Evolutionary conservation across 1,140 invertebrate species (phyloP).

Genomic region (Drosophila athabasca): DNA sequence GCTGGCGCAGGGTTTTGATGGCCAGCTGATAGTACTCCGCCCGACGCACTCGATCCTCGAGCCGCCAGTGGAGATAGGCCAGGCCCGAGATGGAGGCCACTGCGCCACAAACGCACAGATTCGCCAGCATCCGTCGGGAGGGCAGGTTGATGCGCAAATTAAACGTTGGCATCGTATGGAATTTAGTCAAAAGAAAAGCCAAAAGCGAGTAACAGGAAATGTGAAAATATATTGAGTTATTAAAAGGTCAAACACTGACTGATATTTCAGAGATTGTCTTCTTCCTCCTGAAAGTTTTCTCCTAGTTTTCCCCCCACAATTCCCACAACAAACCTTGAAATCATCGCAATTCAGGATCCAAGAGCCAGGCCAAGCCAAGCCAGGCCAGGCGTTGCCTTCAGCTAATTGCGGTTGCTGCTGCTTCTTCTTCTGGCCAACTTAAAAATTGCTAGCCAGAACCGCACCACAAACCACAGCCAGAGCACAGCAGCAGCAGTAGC

Average conservation of each 20-base stretch:
- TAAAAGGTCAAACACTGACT: slow-evolving; percentile 11
- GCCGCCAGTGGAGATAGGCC: slow-evolving; percentile 77
- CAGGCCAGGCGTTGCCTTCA: slow-evolving; percentile 30
- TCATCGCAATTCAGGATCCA: slow-evolving; percentile 10
- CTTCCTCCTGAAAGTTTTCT: background rate
- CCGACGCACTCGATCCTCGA: slow-evolving; percentile 82
- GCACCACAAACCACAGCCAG: too few species aligned
- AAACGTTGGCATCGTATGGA: slow-evolving; percentile 39
- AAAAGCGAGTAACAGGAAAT: background rate
- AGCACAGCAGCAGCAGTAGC: background rate
- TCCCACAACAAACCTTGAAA: slow-evolving; percentile 8
- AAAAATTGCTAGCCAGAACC: slow-evolving; percentile 13
- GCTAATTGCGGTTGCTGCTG: slow-evolving; percentile 53
- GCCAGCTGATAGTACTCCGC: slow-evolving; percentile 86
- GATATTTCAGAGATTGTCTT: background rate
- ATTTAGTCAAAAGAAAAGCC: slow-evolving; percentile 21
- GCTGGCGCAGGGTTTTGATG: slow-evolving; percentile 84
- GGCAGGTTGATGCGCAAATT: slow-evolving; percentile 47
- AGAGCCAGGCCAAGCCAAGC: background rate
- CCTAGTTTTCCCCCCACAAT: background rate
- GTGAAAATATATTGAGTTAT: slow-evolving; percentile 3
- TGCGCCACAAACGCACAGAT: slow-evolving; percentile 84
- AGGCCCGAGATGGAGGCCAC: slow-evolving; percentile 83
- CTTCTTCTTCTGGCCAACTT: slow-evolving; percentile 24
- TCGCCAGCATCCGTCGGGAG: slow-evolving; percentile 82